Conservation (phyloP, 2,113 vertebrate genomes). For the Cryptomyrus ogoouensis region DNA sequence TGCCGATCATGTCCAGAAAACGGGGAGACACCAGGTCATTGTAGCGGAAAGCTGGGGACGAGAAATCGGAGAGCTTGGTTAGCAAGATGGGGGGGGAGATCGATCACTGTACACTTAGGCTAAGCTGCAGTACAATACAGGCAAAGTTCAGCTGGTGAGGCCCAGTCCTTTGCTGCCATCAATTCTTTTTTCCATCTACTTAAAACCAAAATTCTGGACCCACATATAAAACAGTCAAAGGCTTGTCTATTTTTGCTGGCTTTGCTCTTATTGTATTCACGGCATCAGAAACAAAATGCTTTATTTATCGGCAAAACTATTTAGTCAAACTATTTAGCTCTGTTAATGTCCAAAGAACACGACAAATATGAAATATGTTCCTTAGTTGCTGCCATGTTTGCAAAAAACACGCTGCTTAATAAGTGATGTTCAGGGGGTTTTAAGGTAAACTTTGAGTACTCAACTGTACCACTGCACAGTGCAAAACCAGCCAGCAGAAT, state of each 20-base stretch:
- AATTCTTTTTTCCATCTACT: not conserved
- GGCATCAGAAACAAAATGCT: not conserved
- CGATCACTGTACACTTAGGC: not conserved
- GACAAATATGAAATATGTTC: not conserved
- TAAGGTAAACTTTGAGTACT: not conserved
- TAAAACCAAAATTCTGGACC: not conserved
- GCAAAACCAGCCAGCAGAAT: not conserved
- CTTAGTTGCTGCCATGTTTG: not conserved
- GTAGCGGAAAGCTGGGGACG: constrained; percentile 81
- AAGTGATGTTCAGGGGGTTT: not conserved
- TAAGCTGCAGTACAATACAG: not conserved
- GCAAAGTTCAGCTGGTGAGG: not conserved
- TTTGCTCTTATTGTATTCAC: not conserved
- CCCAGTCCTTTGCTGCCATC: not conserved
- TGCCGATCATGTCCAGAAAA: constrained; percentile 90
- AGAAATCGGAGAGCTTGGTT: not conserved
- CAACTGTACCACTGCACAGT: not conserved
- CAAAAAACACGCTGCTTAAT: not conserved
- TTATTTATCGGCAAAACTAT: not conserved
- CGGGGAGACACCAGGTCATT: constrained; percentile 94
- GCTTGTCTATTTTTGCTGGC: not conserved
- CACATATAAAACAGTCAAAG: not conserved
- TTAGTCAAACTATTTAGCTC: not conserved
- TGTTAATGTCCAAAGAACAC: not conserved
- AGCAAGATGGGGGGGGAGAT: not conserved